A percentile compares a stretch with the other conserved stretches of the same genome.
These are phyloP conservation scores for Saturnia pavonia DNA, from an alignment of 2,888 invertebrate species.

Conservation along the genomic window DNA sequence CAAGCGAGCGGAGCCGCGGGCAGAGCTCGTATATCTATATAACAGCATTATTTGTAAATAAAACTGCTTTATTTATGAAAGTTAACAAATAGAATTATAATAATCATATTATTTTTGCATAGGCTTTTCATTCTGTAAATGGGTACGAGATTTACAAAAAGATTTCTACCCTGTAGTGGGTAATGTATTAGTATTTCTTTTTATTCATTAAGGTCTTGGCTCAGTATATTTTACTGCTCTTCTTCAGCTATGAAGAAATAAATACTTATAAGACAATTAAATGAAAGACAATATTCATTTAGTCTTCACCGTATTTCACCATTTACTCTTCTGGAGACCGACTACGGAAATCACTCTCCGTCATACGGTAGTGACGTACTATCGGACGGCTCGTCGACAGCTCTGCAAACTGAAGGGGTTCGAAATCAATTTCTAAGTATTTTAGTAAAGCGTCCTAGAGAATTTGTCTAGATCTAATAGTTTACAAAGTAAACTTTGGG, in stretches of 20 bases:
- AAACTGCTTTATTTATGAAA: neutral
- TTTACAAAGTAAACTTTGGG: constrained; percentile 10
- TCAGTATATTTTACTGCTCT: neutral
- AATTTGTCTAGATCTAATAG: constrained; percentile 25
- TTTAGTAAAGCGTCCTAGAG: constrained; percentile 46
- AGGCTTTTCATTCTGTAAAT: neutral
- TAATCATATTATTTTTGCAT: neutral
- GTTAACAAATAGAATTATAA: neutral
- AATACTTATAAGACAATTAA: neutral
- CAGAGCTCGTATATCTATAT: neutral
- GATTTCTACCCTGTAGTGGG: neutral
- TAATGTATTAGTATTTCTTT: neutral
- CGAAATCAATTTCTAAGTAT: constrained; percentile 58
- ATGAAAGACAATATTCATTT: constrained; percentile 11
- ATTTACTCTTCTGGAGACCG: constrained; percentile 33
- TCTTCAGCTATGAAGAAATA: neutral
- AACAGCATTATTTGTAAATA: neutral
- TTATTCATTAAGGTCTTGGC: neutral
- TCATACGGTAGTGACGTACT: constrained; percentile 49
- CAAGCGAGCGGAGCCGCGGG: no score
- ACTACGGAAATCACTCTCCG: constrained; percentile 45
- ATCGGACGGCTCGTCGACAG: constrained; percentile 61
- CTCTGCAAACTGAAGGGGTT: constrained; percentile 59
- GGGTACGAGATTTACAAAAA: neutral
- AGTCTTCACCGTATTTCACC: constrained; percentile 5